Conservation (phyloP, 1,140 invertebrate genomes). For the Hylyphantes graminicola region DNA sequence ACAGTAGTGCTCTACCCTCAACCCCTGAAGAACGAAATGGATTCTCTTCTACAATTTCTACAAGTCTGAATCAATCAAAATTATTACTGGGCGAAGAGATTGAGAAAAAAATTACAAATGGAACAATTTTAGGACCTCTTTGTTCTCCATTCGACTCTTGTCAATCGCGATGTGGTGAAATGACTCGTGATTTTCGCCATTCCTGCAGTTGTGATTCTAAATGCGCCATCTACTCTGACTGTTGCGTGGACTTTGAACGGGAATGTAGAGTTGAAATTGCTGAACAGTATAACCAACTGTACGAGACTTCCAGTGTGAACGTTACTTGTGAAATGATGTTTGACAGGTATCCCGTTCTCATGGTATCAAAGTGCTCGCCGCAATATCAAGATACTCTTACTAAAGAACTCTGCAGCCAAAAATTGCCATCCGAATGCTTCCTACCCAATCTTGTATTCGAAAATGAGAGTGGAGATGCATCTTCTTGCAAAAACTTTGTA, state of each 20-base stretch:
- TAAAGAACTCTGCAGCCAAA: conserved; percentile 4
- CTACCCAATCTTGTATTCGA: not conserved
- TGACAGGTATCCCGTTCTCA: not conserved
- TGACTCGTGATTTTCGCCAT: not conserved
- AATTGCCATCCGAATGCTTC: conserved; percentile 2
- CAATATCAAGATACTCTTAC: not conserved
- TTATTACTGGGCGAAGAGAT: not conserved
- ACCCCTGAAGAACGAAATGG: too few species aligned
- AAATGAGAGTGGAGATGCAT: not conserved
- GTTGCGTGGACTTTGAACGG: conserved; percentile 34
- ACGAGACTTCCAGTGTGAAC: not conserved
- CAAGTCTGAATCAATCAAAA: not conserved
- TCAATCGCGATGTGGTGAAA: conserved; percentile 23
- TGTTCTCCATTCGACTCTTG: conserved; percentile 52
- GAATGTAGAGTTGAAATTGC: not conserved
- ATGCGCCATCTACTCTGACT: conserved; percentile 40
- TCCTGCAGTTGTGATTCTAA: conserved; percentile 44
- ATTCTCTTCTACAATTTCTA: not conserved
- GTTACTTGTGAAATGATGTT: conserved; percentile 19
- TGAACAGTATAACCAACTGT: not conserved
- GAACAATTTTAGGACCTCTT: not conserved
- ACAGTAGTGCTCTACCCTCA: not conserved
- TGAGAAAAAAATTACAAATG: not conserved
- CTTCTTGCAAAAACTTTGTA: conserved; percentile 2
- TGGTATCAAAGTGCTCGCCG: conserved; percentile 1